These are phyloP conservation scores for Clavelina lepadiformis DNA, from an alignment of 23 tunicate species.

Conservation along the genomic window DNA sequence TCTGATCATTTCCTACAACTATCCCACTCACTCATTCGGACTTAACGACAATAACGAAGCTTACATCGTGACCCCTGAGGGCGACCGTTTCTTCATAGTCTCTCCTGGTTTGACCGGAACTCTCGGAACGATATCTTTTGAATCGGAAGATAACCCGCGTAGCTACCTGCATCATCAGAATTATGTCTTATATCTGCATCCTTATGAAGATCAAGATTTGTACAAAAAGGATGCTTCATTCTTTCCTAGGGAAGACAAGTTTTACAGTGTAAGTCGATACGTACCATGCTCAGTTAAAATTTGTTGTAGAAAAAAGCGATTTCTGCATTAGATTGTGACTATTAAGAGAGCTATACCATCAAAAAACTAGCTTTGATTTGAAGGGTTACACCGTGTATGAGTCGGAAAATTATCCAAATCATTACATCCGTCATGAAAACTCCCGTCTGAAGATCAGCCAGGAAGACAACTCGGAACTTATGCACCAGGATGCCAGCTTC, in stretches of 20 bases:
- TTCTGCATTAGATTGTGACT: too few relatives aligned
- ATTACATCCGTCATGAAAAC: slow-evolving; percentile 34
- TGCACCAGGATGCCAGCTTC: slow-evolving; percentile 57
- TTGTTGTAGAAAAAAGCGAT: too few relatives aligned
- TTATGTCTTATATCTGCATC: slow-evolving; percentile 24
- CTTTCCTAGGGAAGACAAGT: slow-evolving; percentile 24
- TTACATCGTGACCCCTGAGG: slow-evolving; percentile 8
- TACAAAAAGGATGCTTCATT: slow-evolving; percentile 50
- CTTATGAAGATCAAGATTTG: slow-evolving; percentile 14
- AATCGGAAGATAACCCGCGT: slow-evolving; percentile 41
- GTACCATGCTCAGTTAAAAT: background rate
- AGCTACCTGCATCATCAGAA: slow-evolving; percentile 35
- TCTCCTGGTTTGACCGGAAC: slow-evolving; percentile 43
- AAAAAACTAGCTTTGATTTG: too few relatives aligned
- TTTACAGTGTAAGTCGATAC: slow-evolving; percentile 12
- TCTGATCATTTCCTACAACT: slow-evolving; percentile 45
- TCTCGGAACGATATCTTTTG: slow-evolving; percentile 50
- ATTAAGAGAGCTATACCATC: too few relatives aligned
- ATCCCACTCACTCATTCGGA: slow-evolving; percentile 37
- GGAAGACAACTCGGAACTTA: slow-evolving; percentile 28
- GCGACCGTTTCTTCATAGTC: slow-evolving; percentile 39
- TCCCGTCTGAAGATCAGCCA: slow-evolving; percentile 25
- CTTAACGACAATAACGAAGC: slow-evolving; percentile 34
- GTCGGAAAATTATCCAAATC: slow-evolving; percentile 39
- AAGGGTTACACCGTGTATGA: slow-evolving; percentile 67